Evolutionary conservation across 2,797 vertebrate genomes (phyloP), one percentile per base, ranked within the genome.

Genomic region (Avahi laniger): DNA sequence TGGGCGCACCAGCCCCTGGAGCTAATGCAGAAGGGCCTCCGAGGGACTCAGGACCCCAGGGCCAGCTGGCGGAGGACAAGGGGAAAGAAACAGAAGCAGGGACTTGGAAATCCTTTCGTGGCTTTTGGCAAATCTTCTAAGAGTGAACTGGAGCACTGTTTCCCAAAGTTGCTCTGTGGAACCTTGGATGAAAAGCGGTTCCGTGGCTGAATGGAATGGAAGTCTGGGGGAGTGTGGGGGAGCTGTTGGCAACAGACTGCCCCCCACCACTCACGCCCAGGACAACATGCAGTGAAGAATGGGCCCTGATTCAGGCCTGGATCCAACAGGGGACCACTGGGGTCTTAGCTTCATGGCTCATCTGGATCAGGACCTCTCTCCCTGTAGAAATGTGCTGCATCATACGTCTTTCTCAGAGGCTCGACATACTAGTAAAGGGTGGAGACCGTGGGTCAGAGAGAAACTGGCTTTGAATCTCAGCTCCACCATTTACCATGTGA

Each of bases 101-200:
- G n/a, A 5, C 46, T 38, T 50, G 38, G 41, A 54, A 3, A n/a
- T 33, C 38, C 17, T 57, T 48, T 2, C 35, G 50, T 72, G 65
- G 72, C 50, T 89, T 92, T 88, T 46, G n/a, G 48, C 46, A n/a
- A 83, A 38, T 67, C 69, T 86, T 69, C 57, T 69, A 54, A 50
- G 52, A 73, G 61, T 9, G n/a, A 50, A 33, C 67, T 14, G 30
- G 38, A 93, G 12, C 43, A 48, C 35, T n/a, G 52, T 84, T 94
- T 82, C 33, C 82, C 70, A 35, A 6, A 83, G 30, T 28, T 5
- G 4, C 11, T 63, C 38, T 38, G 18, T 52, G 48, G 59, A 93
- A 46, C 43, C 9, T 38, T 57, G 35, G 38, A 20, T 65, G 8
- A 10, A 35, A 89, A 73, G 26, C 59, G 26, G 12, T 22, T 82